Percentiles rank a stretch among this genome's conserved stretches.
These are phyloP conservation scores for Euwallacea similis DNA, from an alignment of 1,140 invertebrate genomes.

Conservation along the genomic window DNA sequence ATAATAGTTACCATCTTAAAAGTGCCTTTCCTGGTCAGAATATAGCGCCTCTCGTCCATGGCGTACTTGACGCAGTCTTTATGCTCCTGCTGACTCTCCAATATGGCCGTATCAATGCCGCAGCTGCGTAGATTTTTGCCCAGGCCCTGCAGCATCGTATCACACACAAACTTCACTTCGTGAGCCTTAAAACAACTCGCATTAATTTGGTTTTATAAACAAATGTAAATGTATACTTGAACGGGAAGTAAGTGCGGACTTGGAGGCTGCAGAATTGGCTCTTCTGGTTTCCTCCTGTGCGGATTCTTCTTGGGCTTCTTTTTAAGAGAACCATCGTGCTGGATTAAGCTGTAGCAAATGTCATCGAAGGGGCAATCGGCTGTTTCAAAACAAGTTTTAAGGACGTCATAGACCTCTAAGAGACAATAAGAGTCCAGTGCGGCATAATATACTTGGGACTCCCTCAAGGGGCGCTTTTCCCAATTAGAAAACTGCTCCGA, in stretches of 20 bases:
- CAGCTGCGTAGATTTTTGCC: slow-evolving; percentile 64
- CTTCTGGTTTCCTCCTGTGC: slow-evolving; percentile 36
- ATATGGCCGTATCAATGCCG: slow-evolving; percentile 65
- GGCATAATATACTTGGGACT: slow-evolving; percentile 77
- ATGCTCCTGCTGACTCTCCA: slow-evolving; percentile 57
- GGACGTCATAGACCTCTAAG: slow-evolving; percentile 60
- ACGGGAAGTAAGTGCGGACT: slow-evolving; percentile 37
- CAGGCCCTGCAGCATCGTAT: slow-evolving; percentile 60
- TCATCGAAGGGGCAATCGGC: slow-evolving; percentile 64
- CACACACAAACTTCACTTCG: slow-evolving; percentile 58
- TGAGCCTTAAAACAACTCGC: slow-evolving; percentile 29
- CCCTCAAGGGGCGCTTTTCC: slow-evolving; percentile 76
- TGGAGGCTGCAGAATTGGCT: slow-evolving; percentile 35
- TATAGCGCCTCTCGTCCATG: slow-evolving; percentile 58
- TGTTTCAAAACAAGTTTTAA: slow-evolving; percentile 57
- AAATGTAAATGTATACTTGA: slow-evolving; percentile 10
- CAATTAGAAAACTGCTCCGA: slow-evolving; percentile 86
- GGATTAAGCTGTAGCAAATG: slow-evolving; percentile 60
- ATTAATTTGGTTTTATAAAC: background rate
- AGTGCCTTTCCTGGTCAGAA: slow-evolving; percentile 60
- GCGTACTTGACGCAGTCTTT: slow-evolving; percentile 58
- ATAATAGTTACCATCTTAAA: slow-evolving; percentile 52
- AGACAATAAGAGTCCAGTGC: slow-evolving; percentile 81
- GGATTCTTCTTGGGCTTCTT: slow-evolving; percentile 53
- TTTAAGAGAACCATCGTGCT: slow-evolving; percentile 55